Percentiles rank a stretch among this genome's conserved stretches.
phyloP scores from a whole-genome alignment of 2,888 invertebrate species.

The Erannis defoliaria region DNA sequence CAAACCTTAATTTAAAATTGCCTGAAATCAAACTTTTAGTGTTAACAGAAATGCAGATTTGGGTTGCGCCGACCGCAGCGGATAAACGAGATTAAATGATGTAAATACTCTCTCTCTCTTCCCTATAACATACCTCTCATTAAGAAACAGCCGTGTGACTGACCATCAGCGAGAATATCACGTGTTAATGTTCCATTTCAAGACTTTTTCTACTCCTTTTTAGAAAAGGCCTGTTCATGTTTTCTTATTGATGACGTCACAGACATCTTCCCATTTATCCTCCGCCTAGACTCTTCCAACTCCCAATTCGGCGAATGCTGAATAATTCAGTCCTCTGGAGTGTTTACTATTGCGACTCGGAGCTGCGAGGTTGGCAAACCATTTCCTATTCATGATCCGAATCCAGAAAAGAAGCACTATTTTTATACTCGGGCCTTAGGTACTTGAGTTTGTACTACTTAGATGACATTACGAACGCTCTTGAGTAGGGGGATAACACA shows the following conservation, averaged over 20 bases:
- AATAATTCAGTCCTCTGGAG: slow-evolving; percentile 42
- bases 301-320: slow-evolving; percentile 27
- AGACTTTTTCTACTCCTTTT: background rate
- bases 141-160: too few relatives aligned
- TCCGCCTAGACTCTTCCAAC: slow-evolving; percentile 19
- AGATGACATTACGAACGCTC: background rate
- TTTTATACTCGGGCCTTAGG: background rate
- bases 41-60: too few relatives aligned
- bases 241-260: slow-evolving; percentile 20
- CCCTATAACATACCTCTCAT: too few relatives aligned
- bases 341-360: slow-evolving; percentile 33
- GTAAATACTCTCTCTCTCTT: too few relatives aligned
- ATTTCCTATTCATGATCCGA: slow-evolving; percentile 42
- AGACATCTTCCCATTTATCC: slow-evolving; percentile 18
- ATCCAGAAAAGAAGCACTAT: slow-evolving; percentile 21
- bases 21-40: too few relatives aligned
- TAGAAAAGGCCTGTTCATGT: slow-evolving; percentile 9
- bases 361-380: slow-evolving; percentile 37
- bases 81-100: too few relatives aligned
- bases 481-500: background rate
- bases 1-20: too few relatives aligned
- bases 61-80: too few relatives aligned
- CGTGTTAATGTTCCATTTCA: background rate
- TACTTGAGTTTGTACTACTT: background rate
- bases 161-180: too few relatives aligned